These are phyloP conservation scores for Toxotes jaculatrix DNA, from an alignment of 2,113 vertebrate species.

Conservation along the genomic window DNA sequence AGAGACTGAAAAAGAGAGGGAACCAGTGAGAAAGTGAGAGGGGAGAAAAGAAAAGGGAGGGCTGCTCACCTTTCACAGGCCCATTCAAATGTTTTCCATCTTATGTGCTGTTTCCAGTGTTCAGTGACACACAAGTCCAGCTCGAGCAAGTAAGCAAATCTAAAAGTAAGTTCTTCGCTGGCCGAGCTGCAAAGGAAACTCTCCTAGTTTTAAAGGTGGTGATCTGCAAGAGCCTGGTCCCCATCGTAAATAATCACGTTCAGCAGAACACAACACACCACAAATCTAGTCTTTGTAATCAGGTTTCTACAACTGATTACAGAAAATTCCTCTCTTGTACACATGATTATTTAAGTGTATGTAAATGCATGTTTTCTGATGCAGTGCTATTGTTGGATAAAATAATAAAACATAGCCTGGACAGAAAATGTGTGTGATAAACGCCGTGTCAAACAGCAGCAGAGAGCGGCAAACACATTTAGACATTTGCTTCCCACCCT, in stretches of 20 bases:
- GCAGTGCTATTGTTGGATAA: neutral
- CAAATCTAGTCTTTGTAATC: too few relatives aligned
- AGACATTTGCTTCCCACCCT: constrained; percentile 42
- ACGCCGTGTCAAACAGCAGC: constrained; percentile 15
- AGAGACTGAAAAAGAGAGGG: neutral
- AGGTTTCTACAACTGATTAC: too few relatives aligned
- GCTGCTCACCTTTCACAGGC: constrained; percentile 72
- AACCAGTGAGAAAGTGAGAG: neutral
- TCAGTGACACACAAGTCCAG: constrained; percentile 51
- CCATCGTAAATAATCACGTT: constrained; percentile 13
- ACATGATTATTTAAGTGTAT: neutral
- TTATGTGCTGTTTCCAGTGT: constrained; percentile 65
- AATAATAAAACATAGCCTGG: neutral
- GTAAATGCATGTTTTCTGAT: neutral
- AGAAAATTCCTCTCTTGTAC: too few relatives aligned
- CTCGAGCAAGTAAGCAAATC: constrained; percentile 29
- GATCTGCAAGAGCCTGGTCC: constrained; percentile 22
- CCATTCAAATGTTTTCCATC: constrained; percentile 76
- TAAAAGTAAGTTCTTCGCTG: constrained; percentile 32
- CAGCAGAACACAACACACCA: neutral
- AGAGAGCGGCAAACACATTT: constrained; percentile 12
- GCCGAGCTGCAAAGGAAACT: constrained; percentile 17
- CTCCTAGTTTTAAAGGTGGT: constrained; percentile 52
- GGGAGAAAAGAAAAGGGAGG: constrained; percentile 39
- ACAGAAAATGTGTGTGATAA: neutral